Conservation (phyloP, 2,113 vertebrate species). For the Struthidea cinerea region DNA sequence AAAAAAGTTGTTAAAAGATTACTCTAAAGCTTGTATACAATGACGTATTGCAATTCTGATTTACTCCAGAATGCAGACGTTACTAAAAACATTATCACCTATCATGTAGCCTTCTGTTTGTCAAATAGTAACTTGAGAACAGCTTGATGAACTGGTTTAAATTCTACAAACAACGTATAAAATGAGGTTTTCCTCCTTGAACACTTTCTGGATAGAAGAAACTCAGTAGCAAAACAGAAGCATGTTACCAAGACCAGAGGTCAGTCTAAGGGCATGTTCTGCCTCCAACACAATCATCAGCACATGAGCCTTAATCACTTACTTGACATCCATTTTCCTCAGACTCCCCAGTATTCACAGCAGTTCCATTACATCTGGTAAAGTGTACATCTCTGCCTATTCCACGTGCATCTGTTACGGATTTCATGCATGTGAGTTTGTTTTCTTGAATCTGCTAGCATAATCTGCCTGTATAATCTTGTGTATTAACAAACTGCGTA, state of each 20-base stretch:
- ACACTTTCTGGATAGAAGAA: background rate
- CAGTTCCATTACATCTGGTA: background rate
- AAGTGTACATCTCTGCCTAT: background rate
- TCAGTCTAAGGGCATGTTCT: background rate
- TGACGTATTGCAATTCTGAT: background rate
- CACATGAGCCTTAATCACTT: background rate
- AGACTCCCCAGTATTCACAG: background rate
- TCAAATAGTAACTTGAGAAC: background rate
- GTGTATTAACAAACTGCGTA: rapidly evolving
- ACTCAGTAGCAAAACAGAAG: background rate
- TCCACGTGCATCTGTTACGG: background rate
- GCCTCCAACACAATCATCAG: background rate
- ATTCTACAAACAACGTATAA: background rate
- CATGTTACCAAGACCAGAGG: rapidly evolving
- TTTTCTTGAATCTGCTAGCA: background rate
- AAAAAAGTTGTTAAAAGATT: background rate
- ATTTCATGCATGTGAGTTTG: background rate
- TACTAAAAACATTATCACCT: background rate
- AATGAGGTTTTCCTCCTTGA: background rate
- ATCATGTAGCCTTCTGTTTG: background rate
- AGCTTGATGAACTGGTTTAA: background rate
- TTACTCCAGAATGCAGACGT: background rate
- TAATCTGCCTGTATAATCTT: background rate
- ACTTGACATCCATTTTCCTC: background rate
- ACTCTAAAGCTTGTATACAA: background rate